A percentile compares a stretch with the other conserved stretches of the same genome.
Evolutionary conservation across 1,140 invertebrate genomes (phyloP).

Genomic region (Harlomillsia oculata): DNA sequence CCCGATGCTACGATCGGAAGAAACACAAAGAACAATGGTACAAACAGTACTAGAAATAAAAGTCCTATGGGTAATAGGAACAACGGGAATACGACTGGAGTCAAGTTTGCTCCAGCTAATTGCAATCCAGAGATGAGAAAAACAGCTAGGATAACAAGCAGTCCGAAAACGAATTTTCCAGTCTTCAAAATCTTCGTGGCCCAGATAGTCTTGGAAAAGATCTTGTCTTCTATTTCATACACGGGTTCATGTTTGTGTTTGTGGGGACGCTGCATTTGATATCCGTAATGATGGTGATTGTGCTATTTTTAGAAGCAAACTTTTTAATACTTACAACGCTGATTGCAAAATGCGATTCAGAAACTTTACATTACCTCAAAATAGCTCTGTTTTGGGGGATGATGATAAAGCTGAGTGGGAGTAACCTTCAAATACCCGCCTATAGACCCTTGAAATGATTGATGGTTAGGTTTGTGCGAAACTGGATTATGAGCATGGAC

Average conservation of each 20-base stretch:
- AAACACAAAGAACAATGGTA: constrained; percentile 10
- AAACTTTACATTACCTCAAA: neutral
- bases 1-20: constrained; percentile 1
- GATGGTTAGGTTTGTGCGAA: too few species aligned
- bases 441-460: too few species aligned
- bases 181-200: constrained; percentile 10
- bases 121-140: neutral
- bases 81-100: constrained; percentile 7
- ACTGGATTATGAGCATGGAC: too few species aligned
- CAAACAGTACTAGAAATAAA: constrained; percentile 11
- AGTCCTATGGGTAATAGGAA: neutral
- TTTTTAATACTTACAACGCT: neutral
- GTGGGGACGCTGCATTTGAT: neutral
- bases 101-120: neutral
- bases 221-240: constrained; percentile 20
- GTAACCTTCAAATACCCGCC: too few species aligned
- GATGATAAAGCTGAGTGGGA: too few species aligned
- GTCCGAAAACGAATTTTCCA: constrained; percentile 10
- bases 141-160: constrained; percentile 10
- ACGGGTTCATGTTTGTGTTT: neutral
- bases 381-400: neutral
- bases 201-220: constrained; percentile 14
- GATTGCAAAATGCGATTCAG: neutral
- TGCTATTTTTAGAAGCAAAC: too few species aligned
- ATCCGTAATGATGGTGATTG: neutral